Evolutionary conservation across 2,888 invertebrate species (phyloP), one percentile per base, ranked within the genome.

Genomic region (Amorpha juglandis): DNA sequence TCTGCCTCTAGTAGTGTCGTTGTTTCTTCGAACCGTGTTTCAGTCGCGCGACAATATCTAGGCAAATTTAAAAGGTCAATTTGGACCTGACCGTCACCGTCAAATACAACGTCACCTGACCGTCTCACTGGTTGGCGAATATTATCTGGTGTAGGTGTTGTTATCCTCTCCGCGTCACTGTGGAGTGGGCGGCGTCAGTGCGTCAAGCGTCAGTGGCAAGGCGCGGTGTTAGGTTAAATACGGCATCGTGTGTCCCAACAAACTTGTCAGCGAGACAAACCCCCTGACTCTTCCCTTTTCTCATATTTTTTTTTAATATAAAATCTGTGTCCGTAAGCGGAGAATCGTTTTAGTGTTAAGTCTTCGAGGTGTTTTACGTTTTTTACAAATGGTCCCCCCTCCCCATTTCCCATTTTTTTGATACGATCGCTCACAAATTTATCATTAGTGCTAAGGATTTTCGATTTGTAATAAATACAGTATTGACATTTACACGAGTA

Each of bases 251-350:
- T 91, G 91, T 90, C 78, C 81, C 83, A 90, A 91, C 91, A 91
- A 91, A 92, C 87, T 83, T 79, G 77, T 87, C 89, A 90, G 92
- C 92, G 92, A 90, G 92, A 90, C 84, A 78, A 77, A 69, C 68
- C 66, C 68, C 69, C 68, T 69, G 63, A 67, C 69, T 69, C 71
- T 65, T 69, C 64, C 62, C 53, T 51, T 63, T 66, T 38, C n/a
- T 35, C 58, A 52, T 16, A 63, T 19, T 69, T 72, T 69, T 71
- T 53, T 63, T 50, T 50, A 11, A 50, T n/a, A 45, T 42, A 52
- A 42, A 27, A 72, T 76, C 71, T 74, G 75, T 76, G 76, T 80
- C 79, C 79, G 78, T 82, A 78, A 81, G 82, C 77, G 74, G 74
- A 80, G 71, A 55, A 55, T 78, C 71, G 77, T 79, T 80, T 27